Percentiles rank a stretch among this genome's conserved stretches.
phyloP scores from a whole-genome alignment of 2,888 invertebrate genomes.

The Carpatolechia fugitivella region DNA sequence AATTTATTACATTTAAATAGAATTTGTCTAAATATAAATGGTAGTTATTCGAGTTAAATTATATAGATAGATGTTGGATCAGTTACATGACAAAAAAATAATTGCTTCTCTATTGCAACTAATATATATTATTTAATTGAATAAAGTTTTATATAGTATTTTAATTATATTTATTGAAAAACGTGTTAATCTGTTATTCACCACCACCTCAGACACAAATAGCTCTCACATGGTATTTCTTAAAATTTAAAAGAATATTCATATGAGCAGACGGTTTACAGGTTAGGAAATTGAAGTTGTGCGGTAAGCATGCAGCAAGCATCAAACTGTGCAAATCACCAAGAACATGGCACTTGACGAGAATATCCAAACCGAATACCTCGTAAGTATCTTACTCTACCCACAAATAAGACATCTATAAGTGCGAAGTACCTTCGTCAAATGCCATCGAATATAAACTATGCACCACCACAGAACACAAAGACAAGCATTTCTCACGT shows the following conservation, averaged over 20 bases:
- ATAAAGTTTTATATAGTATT: no score
- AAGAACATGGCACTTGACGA: background rate
- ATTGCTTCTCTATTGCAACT: no score
- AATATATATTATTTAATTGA: no score
- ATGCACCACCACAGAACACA: conserved; percentile 35
- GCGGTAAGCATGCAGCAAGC: conserved; percentile 64
- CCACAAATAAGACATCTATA: no score
- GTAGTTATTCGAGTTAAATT: no score
- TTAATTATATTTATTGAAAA: no score
- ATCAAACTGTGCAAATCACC: conserved; percentile 24
- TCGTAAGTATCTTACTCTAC: no score
- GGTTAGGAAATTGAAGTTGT: conserved; percentile 28
- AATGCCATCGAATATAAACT: conserved; percentile 7
- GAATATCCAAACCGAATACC: no score
- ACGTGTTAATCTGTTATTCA: conserved; percentile 15
- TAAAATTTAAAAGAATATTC: background rate
- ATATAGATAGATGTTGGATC: no score
- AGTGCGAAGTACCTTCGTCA: background rate
- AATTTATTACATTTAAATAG: no score
- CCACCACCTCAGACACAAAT: conserved; percentile 18
- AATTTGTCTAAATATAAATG: no score
- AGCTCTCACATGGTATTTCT: background rate
- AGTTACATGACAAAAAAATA: no score
- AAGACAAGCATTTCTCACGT: conserved; percentile 85
- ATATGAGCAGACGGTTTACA: background rate